Evolutionary conservation across 2,113 vertebrate species (phyloP).

Genomic region (Xenopus tropicalis): UCB_Xtro_10.0 CM004444.2:160909001-160909500

Average conservation of each 20-base stretch:
- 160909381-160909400: slow-evolving; percentile 68
- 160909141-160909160: too few species aligned
- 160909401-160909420: slow-evolving; percentile 76
- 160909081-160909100: too few species aligned
- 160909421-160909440: slow-evolving; percentile 52
- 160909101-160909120: too few species aligned
- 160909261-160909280: slow-evolving; percentile 18
- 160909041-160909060: too few species aligned
- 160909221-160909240: too few species aligned
- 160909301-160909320: slow-evolving; percentile 96
- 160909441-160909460: slow-evolving; percentile 44
- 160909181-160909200: too few species aligned
- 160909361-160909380: slow-evolving; percentile 92
- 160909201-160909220: too few species aligned
- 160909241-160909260: too few species aligned
- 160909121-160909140: too few species aligned
- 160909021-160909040: too few species aligned
- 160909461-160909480: not conserved
- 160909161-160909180: too few species aligned
- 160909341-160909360: slow-evolving; percentile 92
- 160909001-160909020: not conserved
- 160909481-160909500: slow-evolving; percentile 54
- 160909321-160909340: slow-evolving; percentile 94
- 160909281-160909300: slow-evolving; percentile 99
- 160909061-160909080: too few species aligned